These are phyloP conservation scores for Phortica variegata DNA, from an alignment of 1,140 invertebrate genomes.

Conservation along the genomic window DNA sequence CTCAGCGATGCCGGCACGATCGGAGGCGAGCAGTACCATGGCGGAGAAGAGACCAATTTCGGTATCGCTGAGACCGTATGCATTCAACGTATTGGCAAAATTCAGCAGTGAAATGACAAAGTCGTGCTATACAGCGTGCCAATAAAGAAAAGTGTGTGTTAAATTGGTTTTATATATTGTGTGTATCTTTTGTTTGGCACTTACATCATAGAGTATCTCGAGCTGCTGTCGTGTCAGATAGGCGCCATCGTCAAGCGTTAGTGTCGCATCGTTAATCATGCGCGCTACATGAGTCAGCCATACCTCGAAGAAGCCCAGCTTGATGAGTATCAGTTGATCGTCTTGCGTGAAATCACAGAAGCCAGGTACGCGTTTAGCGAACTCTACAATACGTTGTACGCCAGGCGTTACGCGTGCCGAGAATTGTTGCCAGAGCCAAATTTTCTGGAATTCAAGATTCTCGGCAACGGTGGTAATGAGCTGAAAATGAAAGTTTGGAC, in stretches of 20 bases:
- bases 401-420: constrained; percentile 78
- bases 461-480: constrained; percentile 67
- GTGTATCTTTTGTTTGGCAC: constrained; percentile 58
- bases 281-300: constrained; percentile 87
- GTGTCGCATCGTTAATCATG: constrained; percentile 75
- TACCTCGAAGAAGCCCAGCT: constrained; percentile 95
- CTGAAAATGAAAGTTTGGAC: constrained; percentile 32
- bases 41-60: constrained; percentile 89
- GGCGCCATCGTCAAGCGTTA: constrained; percentile 92
- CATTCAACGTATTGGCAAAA: constrained; percentile 78
- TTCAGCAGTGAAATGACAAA: constrained; percentile 75
- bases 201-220: constrained; percentile 92
- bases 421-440: constrained; percentile 77
- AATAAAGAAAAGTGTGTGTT: constrained; percentile 57
- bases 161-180: not conserved
- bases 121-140: constrained; percentile 59
- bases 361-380: constrained; percentile 88
- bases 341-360: constrained; percentile 86
- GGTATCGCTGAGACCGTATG: constrained; percentile 79
- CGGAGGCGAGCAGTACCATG: constrained; percentile 79
- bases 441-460: constrained; percentile 67
- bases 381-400: constrained; percentile 90
- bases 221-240: constrained; percentile 83
- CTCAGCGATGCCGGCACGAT: constrained; percentile 78
- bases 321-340: constrained; percentile 91